phyloP scores from a whole-genome alignment of 2,888 invertebrate species.

The Drosophila borealis region DNA sequence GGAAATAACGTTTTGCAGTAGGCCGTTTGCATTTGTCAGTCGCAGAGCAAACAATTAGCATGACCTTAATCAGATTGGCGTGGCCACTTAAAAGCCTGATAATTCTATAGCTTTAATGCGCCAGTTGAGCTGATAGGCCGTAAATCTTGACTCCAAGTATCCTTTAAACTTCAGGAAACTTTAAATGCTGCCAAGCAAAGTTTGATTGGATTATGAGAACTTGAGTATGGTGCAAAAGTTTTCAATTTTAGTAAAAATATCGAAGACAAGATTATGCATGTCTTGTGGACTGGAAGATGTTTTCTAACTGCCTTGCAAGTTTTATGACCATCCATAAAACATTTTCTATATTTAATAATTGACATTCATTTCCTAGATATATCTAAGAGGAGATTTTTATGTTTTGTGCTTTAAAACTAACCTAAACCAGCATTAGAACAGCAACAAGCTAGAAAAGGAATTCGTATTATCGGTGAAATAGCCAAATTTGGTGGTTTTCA shows the following conservation, averaged over 20 bases:
- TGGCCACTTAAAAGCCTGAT: constrained; percentile 37
- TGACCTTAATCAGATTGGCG: constrained; percentile 68
- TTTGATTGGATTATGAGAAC: constrained; percentile 15
- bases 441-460: not conserved
- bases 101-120: constrained; percentile 18
- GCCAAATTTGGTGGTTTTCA: constrained; percentile 1
- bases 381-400: too few relatives aligned
- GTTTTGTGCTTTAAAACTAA: not conserved
- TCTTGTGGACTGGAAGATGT: too few relatives aligned
- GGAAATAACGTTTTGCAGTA: constrained; percentile 38
- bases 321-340: too few relatives aligned
- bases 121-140: constrained; percentile 23
- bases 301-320: too few relatives aligned
- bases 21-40: constrained; percentile 46
- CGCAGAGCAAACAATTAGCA: constrained; percentile 69
- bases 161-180: constrained; percentile 13
- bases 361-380: too few relatives aligned
- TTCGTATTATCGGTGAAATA: constrained; percentile 22
- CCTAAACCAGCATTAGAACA: not conserved
- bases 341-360: too few relatives aligned
- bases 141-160: constrained; percentile 14
- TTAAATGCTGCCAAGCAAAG: constrained; percentile 19
- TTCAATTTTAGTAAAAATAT: constrained; percentile 71
- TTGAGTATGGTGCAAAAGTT: constrained; percentile 44
- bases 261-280: constrained; percentile 24